Evolutionary conservation across 2,113 vertebrate genomes (phyloP).

Genomic region (Brienomyrus brachyistius): DNA sequence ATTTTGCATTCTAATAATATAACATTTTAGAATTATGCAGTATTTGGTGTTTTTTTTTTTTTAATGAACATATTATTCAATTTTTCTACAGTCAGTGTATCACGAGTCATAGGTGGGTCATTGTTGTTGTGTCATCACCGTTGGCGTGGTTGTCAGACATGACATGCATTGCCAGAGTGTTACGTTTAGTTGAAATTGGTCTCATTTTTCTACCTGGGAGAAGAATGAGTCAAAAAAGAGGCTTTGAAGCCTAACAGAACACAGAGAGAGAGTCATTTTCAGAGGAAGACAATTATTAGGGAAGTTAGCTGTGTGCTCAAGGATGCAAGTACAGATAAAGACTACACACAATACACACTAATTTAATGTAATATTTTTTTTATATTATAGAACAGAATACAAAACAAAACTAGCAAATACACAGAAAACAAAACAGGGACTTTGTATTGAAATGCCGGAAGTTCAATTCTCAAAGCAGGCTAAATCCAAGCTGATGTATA

Average conservation of each 20-base stretch:
- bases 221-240: not conserved
- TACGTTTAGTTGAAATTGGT: not conserved
- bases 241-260: not conserved
- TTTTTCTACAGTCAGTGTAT: not conserved
- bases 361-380: not conserved
- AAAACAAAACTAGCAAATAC: slow-evolving; percentile 43
- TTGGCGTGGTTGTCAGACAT: not conserved
- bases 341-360: not conserved
- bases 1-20: not conserved
- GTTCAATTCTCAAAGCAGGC: slow-evolving; percentile 34
- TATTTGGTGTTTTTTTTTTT: not conserved
- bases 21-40: not conserved
- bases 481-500: slow-evolving; percentile 57
- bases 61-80: not conserved
- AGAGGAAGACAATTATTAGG: not conserved
- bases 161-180: not conserved
- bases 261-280: not conserved
- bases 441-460: not conserved
- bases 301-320: not conserved
- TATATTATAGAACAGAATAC: slow-evolving; percentile 39
- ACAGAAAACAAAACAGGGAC: not conserved
- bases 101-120: not conserved
- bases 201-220: not conserved
- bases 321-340: not conserved
- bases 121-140: not conserved